These are phyloP conservation scores for Eurystomus glaucurus DNA, from an alignment of 2,797 vertebrate species.

Conservation along the genomic window DNA sequence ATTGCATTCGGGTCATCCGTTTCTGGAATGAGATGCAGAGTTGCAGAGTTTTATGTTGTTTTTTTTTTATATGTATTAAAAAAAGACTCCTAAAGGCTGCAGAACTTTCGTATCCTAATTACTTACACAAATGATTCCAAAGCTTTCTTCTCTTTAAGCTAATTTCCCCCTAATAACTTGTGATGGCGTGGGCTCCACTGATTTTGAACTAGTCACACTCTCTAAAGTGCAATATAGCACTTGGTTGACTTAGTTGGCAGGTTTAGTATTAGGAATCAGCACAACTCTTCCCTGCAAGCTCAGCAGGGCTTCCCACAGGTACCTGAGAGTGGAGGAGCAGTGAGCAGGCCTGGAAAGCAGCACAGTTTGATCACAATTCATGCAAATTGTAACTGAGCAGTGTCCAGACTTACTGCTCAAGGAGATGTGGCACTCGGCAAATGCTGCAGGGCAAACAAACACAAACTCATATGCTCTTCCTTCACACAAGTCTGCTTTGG, in stretches of 20 bases:
- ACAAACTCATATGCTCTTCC: neutral
- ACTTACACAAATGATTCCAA: neutral
- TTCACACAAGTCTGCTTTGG: neutral
- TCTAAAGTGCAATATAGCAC: neutral
- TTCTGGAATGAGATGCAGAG: slow-evolving; percentile 80
- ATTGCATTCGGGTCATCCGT: slow-evolving; percentile 87
- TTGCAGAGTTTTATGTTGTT: neutral
- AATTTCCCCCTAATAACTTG: neutral
- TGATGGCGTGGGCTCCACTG: neutral
- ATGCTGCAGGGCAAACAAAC: rapidly evolving
- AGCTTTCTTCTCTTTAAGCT: neutral
- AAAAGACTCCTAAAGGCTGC: neutral
- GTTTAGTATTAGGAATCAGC: neutral
- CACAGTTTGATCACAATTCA: neutral
- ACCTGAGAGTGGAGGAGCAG: neutral
- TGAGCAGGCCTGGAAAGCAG: neutral
- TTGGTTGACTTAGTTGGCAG: neutral
- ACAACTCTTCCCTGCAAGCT: neutral
- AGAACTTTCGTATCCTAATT: neutral
- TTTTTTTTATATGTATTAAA: neutral
- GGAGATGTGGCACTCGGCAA: neutral
- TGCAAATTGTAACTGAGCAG: neutral
- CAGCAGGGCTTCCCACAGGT: neutral
- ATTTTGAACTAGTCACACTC: neutral
- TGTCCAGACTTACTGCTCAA: neutral